These are phyloP conservation scores for Montipora sp. DNA, from an alignment of 64 coral and sea anemone genomes.

Conservation along the genomic window DNA sequence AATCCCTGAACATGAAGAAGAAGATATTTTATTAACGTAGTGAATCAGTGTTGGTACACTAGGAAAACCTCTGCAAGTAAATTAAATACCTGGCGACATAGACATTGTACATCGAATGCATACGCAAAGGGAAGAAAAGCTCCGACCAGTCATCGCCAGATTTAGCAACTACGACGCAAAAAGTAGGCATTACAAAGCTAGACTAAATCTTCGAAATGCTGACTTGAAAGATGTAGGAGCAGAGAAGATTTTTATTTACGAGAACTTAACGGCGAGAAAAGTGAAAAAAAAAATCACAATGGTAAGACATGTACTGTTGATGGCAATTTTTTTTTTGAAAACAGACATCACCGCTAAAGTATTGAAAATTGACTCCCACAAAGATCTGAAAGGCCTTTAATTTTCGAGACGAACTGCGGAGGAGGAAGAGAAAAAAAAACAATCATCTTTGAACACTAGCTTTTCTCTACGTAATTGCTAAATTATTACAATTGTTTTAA, in stretches of 20 bases:
- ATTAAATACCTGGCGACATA: neutral
- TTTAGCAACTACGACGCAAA: neutral
- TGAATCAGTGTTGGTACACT: neutral
- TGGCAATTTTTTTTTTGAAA: neutral
- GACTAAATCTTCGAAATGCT: neutral
- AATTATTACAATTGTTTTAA: neutral
- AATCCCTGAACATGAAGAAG: neutral
- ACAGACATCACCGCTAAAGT: neutral
- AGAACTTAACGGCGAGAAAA: neutral
- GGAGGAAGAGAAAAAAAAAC: neutral
- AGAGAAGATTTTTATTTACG: neutral
- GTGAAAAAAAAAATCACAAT: neutral
- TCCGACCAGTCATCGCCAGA: neutral
- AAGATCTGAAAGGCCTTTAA: neutral
- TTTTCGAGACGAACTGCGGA: neutral
- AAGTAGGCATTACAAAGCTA: neutral
- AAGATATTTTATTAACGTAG: neutral
- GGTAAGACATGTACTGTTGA: neutral
- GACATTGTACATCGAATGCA: neutral
- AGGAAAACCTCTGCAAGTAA: neutral
- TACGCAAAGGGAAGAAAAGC: neutral
- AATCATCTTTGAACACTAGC: neutral
- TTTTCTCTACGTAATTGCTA: neutral
- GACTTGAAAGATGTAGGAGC: constrained; percentile 1
- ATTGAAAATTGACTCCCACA: neutral